Base-by-base conservation (phyloP, 2,888 invertebrate genomes). In the Callyntrura guangdongensis region DNA sequence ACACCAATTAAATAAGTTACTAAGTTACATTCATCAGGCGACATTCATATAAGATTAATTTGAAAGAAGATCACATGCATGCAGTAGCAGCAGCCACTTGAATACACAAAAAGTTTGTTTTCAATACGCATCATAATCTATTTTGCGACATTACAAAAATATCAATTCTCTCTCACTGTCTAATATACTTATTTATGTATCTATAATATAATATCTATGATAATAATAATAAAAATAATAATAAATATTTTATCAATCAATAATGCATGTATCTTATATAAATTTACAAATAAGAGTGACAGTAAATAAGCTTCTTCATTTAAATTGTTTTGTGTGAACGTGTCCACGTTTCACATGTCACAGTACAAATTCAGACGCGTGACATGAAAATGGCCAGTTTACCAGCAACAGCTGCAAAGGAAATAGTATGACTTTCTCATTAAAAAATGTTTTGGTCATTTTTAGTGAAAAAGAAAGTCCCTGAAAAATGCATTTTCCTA, bases 221-320 rank as follows among this genome's bases (percentile, higher is more conserved):
- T n/a, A n/a, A n/a, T n/a, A n/a, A n/a, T n/a, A n/a, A n/a, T n/a
- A n/a, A n/a, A n/a, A n/a, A n/a, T 36, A 36, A 36, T 36, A 36
- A 36, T 36, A 36, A 36, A 36, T 36, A 36, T 36, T 2, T 36
- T 36, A 36, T 36, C 36, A 36, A 36, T 36, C 36, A 36, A 4
- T 36, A 36, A 36, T 36, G 36, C 36, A 2, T 36, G 6, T 36
- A 36, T 36, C 2, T n/a, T 9, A 25, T 25, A 11, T 59, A 36
- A 45, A 17, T 67, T 4, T 67, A 67, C 47, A 67, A 36, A 25
- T 64, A 64, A 25, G 3, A 25, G 22, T 64, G 17, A 67, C 20
- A 81, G 56, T 64, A 67, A 83, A 83, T 83, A 83, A 83, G 83
- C 83, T 83, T 83, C 83, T 67, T 64, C 53, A 53, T 53, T 81